Base-by-base conservation (phyloP, 1,140 invertebrate species). In the Cydia strobilella region DNA sequence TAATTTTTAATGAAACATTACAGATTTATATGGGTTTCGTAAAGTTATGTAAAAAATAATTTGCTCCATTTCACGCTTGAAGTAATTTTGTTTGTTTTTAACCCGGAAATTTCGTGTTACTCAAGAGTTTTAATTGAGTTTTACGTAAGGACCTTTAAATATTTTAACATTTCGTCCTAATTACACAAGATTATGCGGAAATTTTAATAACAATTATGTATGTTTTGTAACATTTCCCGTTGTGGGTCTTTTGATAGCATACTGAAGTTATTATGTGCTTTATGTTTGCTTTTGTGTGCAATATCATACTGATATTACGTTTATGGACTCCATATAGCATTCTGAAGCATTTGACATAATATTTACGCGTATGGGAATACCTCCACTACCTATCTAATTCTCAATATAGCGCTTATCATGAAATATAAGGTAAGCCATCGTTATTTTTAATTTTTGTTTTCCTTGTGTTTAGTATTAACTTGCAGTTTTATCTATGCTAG, bases 81-180 rank as follows among this genome's bases (percentile, higher is more conserved):
- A 3, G 7, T 23, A 23, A 54, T 59, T 23, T 23, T 59, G 54
- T 59, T 59, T 59, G 54, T 59, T 59, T 59, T 59, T 59, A 59
- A 59, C 54, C 54, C 54, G 20, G 54, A 59, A 23, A 59, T 59
- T 59, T 59, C 54, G 12, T 59, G 54, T 59, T 59, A 59, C 23
- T n/a, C n/a, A 20, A 59, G 54, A 59, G 54, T 59, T 59, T 59
- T 59, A 59, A 59, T 59, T 59, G 54, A 59, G 54, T 59, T 59
- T 59, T 23, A 59, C n/a, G 4, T 59, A 59, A 59, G 54, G 54
- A 59, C 54, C 54, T 23, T 59, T 59, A 59, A 59, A 59, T 59
- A 23, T 59, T 59, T 59, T 59, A 59, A 59, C 54, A 59, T 59
- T 12, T 59, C 54, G 54, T 59, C 54, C 54, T 59, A 59, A 59